Base-by-base conservation (phyloP, 1,140 invertebrate species). In the Zophobas morio region DNA sequence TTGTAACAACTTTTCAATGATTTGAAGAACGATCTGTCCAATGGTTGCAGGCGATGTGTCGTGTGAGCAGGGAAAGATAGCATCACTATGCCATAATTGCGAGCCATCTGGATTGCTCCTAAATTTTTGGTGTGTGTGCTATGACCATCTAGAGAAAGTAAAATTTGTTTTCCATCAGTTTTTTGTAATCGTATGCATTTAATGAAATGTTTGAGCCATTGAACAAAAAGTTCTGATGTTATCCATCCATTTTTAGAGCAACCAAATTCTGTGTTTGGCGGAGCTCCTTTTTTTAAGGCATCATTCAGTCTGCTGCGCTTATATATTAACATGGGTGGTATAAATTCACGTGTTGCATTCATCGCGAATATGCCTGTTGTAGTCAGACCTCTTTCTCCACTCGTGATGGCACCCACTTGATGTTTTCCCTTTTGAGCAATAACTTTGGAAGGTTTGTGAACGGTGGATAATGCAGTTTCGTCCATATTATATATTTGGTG, bases 101-200 rank as follows among this genome's bases (percentile, higher is more conserved):
- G 82, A 1, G 82, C 81, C 53, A 79, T 74, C 47, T 82, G 56
- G 39, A 86, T 54, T 20, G 77, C 80, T 63, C 79, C 74, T 40
- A 85, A 36, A 74, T 76, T 78, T 53, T 83, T 75, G 6, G 76
- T 81, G 70, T 84, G 86, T 3, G 78, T 84, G 5, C 77, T 75
- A 77, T 88, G 86, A 53, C 85, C 87, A 80, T 88, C 87, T 34
- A 86, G 74, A 3, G 88, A 78, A 75, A 82, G 77, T n/a, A 84
- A 63, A 71, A 81, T 75, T 57, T 80, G 81, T n/a, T 79, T 81
- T 6, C 82, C 70, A 39, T 66, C 51, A 2, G 49, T 74, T 34
- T 82, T 78, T 56, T 82, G 51, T 37, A 82, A 77, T 54, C 34
- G 73, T 51, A 73, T 71, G 56, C 51, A 80, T 49, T 80, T 80